A percentile compares a stretch with the other conserved stretches of the same genome.
These are phyloP conservation scores for Turritopsis rubra DNA, from an alignment of 30 jellyfish, hydroid and myxozoan genomes.

Conservation along the genomic window DNA sequence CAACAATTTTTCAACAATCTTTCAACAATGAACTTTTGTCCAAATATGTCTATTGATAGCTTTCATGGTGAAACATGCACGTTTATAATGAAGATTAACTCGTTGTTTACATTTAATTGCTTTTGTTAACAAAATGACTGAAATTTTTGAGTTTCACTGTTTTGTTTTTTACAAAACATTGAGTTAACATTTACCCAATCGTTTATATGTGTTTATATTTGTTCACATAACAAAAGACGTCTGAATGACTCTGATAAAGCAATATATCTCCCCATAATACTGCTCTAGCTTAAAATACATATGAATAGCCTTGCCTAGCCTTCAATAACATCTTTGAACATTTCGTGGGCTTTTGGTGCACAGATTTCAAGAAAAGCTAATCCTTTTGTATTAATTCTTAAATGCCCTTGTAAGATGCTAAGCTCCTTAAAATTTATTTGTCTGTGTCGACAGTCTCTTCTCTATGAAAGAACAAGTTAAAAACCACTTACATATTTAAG, in stretches of 20 bases:
- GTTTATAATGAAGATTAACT: background rate
- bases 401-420: background rate
- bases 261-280: background rate
- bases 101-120: background rate
- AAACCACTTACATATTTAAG: background rate
- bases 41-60: background rate
- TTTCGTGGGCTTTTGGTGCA: no score
- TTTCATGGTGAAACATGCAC: background rate
- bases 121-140: background rate
- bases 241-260: background rate
- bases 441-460: background rate
- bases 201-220: no score
- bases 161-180: background rate
- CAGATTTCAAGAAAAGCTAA: background rate
- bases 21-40: background rate
- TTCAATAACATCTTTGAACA: no score
- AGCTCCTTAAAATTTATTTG: background rate
- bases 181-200: background rate
- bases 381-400: background rate
- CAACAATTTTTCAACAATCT: background rate
- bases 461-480: background rate
- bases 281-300: no score
- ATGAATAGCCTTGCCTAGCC: background rate
- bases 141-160: background rate
- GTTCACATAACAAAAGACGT: background rate